phyloP scores from a whole-genome alignment of 53 echinoderm and acorn worm genomes.

The Zoroaster sp. region DNA sequence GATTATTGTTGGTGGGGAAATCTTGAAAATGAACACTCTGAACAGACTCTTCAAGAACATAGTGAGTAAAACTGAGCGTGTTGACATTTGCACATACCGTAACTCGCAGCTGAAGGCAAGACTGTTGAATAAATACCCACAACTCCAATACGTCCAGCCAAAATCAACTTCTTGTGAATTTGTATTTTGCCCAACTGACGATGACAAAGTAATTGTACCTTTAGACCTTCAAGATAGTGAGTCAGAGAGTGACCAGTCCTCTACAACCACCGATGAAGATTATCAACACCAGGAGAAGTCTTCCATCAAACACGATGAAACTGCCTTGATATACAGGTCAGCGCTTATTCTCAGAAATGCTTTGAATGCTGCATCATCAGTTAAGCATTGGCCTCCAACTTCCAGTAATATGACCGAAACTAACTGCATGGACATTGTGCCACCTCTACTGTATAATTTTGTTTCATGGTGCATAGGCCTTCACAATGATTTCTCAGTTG shows the following conservation, averaged over 20 bases:
- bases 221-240: slow-evolving; percentile 3
- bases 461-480: slow-evolving; percentile 41
- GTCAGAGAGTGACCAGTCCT: slow-evolving; percentile 17
- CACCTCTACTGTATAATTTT: slow-evolving; percentile 39
- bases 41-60: slow-evolving; percentile 14
- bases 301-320: neutral
- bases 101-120: slow-evolving; percentile 38
- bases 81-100: slow-evolving; percentile 22
- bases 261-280: neutral
- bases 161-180: slow-evolving; percentile 19
- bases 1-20: slow-evolving; percentile 10
- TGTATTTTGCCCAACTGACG: slow-evolving; percentile 23
- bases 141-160: slow-evolving; percentile 44
- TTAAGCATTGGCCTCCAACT: slow-evolving; percentile 42
- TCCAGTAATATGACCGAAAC: slow-evolving; percentile 23
- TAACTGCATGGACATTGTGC: neutral
- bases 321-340: slow-evolving; percentile 12
- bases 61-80: neutral
- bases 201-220: neutral
- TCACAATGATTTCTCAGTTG: neutral
- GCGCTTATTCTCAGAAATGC: slow-evolving; percentile 2
- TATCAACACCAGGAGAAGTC: neutral
- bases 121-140: slow-evolving; percentile 4
- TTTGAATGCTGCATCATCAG: neutral
- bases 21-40: neutral